Evolutionary conservation across 1,140 invertebrate species (phyloP), one percentile per base, ranked within the genome.

Genomic region (Neodiprion virginianus): DNA sequence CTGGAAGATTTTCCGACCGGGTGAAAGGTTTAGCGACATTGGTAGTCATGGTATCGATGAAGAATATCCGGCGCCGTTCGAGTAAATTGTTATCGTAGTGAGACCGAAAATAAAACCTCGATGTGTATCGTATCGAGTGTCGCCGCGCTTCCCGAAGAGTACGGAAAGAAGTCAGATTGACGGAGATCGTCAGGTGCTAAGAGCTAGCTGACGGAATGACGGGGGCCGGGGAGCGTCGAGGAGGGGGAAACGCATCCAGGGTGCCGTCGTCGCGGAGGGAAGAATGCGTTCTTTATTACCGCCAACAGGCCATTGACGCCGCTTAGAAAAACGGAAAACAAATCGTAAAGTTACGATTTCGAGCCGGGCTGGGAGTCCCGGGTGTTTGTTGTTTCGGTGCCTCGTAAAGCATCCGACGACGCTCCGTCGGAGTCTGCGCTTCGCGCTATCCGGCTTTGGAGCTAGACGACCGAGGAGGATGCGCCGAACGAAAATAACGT

Each of bases 331-430:
- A 61, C 53, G 11, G 53, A 61, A 61, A 61, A 61, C 53, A 61
- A 61, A 61, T 61, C 53, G 53, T 61, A 61, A 61, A 61, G 53
- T 61, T 61, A 61, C 53, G 53, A 61, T 61, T 61, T 17, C n/a
- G 11, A 17, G 53, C 11, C 3, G 3, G 11, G 11, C 7, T 8
- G 53, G 28, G 28, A 61, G 53, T 61, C 53, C 53, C 53, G 53
- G n/a, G 11, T 61, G 53, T 61, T 61, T 61, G 53, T 61, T 61
- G 53, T 61, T 61, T 17, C n/a, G 53, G 53, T 17, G n/a, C 11
- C 53, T 61, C 53, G 53, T 61, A 61, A 61, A 61, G 11, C 53
- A 61, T 12, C n/a, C 50, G 50, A 53, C 50, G 17, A 21, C 17
- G 17, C 17, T 53, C 50, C 53, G 11, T 17, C 53, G 53, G 53